Evolutionary conservation across 2,113 vertebrate genomes (phyloP), one percentile per base, ranked within the genome.

Genomic region (Phoenicopterus ruber): DNA sequence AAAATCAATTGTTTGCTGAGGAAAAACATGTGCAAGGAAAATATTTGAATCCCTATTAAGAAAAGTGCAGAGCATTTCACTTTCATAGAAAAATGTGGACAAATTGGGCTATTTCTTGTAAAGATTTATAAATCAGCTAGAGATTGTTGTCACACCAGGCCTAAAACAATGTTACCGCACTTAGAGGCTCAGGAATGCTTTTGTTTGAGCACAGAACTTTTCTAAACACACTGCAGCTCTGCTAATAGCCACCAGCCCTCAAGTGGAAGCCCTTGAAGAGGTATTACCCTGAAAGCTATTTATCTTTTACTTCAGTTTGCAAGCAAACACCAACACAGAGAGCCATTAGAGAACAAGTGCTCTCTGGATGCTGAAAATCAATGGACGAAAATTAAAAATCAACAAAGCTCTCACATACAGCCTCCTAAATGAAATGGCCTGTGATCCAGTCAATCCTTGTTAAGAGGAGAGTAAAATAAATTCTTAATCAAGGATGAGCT

Each of bases 361-460:
- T 96, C 95, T 97, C 97, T 97, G 94, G 96, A 96, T 97, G 95
- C 95, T 96, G 82, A 97, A 98, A 98, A 98, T 98, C 96, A 97
- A 97, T 98, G 95, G 88, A 89, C 66, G 94, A 97, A 98, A 97
- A 98, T 98, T 97, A 97, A 97, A 98, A 98, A 97, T 97, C 97
- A 98, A 98, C 95, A 97, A 96, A 96, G 90, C 95, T 96, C 95
- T 96, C 95, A 83, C 92, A 97, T 86, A 82, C 32, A 94, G 86
- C 73, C 95, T 95, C 72, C 95, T 96, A 96, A 97, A 97, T 97
- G 96, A 97, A 98, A 97, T 94, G 91, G 94, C 82, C 91, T 94
- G 78, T 96, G 95, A 95, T 97, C 81, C 85, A 92, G 95, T 97
- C 96, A 98, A 94, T 96, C 89, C 90, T 96, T 93, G 95, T 97